Base-by-base conservation (phyloP, 2,888 invertebrate genomes). In the Hypercompe scribonia region DNA sequence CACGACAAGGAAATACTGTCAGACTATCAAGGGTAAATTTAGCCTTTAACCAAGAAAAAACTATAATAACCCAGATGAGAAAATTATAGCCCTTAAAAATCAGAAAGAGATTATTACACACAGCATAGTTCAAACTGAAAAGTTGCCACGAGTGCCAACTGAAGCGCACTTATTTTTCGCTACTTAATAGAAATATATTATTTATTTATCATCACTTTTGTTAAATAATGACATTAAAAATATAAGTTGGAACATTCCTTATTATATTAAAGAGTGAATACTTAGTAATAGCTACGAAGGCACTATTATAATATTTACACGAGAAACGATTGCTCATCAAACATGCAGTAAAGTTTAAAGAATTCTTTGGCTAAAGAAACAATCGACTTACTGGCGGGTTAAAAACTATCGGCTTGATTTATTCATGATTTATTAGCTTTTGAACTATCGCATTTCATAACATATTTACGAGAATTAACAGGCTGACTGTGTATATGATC, bases 221-320 rank as follows among this genome's bases (percentile, higher is more conserved):
- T 58, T 28, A 36, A 58, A 61, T 42, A 36, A 42, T 61, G 31
- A 1, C 34, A 46, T 33, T 42, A 63, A 63, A 58, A 58, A 63
- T 68, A 58, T 50, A 65, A 76, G 81, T 79, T 86, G 86, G 87
- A 89, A 88, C 89, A 89, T 88, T 88, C 89, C 89, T 86, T 87
- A 87, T 66, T 82, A 74, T 79, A 84, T 81, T 76, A 71, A 79
- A 82, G 73, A 82, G 77, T 84, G 84, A 88, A 85, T 86, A 85
- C 86, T 88, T 86, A 84, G 74, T 81, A 79, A 67, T 82, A 81
- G 72, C 77, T 78, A 78, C 79, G 83, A 85, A 88, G 89, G 89
- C 88, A 89, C 89, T 89, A 85, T 76, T 79, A 74, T 86, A 82
- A 81, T 88, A 88, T 88, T 85, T 89, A 88, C 85, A 88, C 78